Conservation (phyloP, 2,113 vertebrate species). For the Piaya cayana region DNA sequence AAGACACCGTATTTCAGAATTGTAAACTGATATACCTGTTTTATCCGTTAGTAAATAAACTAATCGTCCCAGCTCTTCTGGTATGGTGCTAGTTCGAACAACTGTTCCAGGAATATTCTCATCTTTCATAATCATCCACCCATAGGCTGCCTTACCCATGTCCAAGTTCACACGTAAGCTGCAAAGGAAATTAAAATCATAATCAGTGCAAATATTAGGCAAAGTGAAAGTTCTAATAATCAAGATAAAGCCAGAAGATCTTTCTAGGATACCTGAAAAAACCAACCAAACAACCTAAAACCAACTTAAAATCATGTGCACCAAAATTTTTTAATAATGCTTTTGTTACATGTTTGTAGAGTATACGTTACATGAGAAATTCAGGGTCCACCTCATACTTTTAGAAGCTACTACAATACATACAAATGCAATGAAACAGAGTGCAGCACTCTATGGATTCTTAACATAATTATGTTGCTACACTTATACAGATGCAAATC, state of each 20-base stretch:
- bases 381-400: not conserved
- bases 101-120: conserved; percentile 95
- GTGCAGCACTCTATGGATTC: not conserved
- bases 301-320: not conserved
- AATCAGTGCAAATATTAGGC: conserved; percentile 12
- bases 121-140: conserved; percentile 99
- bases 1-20: not conserved
- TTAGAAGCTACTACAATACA: not conserved
- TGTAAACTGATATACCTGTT: conserved; percentile 82
- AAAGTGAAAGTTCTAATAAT: not conserved
- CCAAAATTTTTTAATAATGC: not conserved
- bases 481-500: not conserved
- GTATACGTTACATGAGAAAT: not conserved
- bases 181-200: conserved; percentile 36
- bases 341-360: not conserved
- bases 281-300: too few relatives aligned
- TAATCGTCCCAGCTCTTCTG: conserved; percentile 93
- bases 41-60: conserved; percentile 97
- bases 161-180: conserved; percentile 97
- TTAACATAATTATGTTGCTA: not conserved
- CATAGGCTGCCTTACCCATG: conserved; percentile 97
- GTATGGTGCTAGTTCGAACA: conserved; percentile 97
- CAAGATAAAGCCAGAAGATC: not conserved
- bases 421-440: not conserved
- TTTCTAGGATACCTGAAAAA: not conserved